These are phyloP conservation scores for Cantharis rufa DNA, from an alignment of 2,888 invertebrate species.

Conservation along the genomic window DNA sequence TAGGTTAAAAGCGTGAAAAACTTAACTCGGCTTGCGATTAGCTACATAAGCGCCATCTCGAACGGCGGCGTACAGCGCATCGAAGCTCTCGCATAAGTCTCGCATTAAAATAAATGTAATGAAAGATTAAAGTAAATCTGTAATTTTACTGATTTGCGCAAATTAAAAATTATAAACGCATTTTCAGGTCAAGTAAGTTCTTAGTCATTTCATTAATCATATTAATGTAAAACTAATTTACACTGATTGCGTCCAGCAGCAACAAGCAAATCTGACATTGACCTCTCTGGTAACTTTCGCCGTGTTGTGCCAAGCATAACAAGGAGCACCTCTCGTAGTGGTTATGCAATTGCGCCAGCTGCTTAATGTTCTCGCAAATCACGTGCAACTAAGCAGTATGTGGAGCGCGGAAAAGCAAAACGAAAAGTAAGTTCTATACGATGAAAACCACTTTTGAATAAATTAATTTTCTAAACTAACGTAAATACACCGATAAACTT, in stretches of 20 bases:
- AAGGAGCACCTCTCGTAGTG: constrained; percentile 20
- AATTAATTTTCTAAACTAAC: not conserved
- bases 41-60: not conserved
- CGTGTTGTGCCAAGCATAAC: constrained; percentile 28
- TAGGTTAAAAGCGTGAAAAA: not conserved
- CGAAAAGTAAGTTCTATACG: constrained; percentile 6
- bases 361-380: constrained; percentile 24
- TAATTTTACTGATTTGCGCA: not conserved
- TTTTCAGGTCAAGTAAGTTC: constrained; percentile 1
- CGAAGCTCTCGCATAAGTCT: not conserved
- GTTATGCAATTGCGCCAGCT: constrained; percentile 26
- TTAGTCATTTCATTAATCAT: constrained; percentile 28
- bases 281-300: constrained; percentile 34
- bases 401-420: constrained; percentile 18
- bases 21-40: not conserved
- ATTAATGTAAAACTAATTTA: constrained; percentile 31
- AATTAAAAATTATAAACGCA: not conserved
- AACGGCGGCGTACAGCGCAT: not conserved
- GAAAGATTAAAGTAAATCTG: not conserved
- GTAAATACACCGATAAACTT: not conserved
- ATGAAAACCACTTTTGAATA: not conserved
- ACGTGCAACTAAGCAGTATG: constrained; percentile 22
- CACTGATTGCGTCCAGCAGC: constrained; percentile 26
- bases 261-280: constrained; percentile 31
- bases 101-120: not conserved